Evolutionary conservation across 2,113 vertebrate genomes (phyloP).

Genomic region (Apodemus speciosus): DNA sequence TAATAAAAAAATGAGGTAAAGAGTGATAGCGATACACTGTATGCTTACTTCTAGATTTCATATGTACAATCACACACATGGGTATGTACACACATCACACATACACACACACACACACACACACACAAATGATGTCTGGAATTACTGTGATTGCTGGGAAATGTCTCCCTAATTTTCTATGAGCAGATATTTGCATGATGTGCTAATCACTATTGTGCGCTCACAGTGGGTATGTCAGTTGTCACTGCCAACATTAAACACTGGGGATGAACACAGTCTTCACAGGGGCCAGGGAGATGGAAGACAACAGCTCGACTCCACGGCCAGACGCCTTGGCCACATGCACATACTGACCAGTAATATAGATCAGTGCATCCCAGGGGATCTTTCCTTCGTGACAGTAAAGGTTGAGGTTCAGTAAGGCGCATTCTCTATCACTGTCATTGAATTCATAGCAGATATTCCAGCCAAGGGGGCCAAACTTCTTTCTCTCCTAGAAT

Average conservation of each 20-base stretch:
- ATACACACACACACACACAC: neutral
- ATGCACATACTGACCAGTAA: constrained; percentile 81
- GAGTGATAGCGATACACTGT: neutral
- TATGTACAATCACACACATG: neutral
- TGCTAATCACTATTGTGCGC: neutral
- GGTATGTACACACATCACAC: neutral
- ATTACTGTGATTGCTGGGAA: constrained; percentile 1
- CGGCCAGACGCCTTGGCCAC: neutral
- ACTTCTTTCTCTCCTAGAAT: constrained; percentile 89
- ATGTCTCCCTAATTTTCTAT: neutral
- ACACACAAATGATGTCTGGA: neutral
- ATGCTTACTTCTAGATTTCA: neutral
- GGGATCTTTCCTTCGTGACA: constrained; percentile 86
- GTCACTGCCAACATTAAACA: neutral
- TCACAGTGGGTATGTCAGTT: neutral
- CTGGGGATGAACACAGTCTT: neutral
- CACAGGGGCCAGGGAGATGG: neutral
- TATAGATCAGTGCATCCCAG: constrained; percentile 87
- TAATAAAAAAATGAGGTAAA: neutral
- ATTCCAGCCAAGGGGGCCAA: constrained; percentile 90
- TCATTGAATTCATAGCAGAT: constrained; percentile 91
- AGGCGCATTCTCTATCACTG: constrained; percentile 90
- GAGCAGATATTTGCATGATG: constrained; percentile 1
- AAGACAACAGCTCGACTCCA: neutral
- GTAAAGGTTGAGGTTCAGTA: constrained; percentile 89